A percentile compares a stretch with the other conserved stretches of the same genome.
These are phyloP conservation scores for Machaerirhynchus nigripectus DNA, from an alignment of 2,113 vertebrate genomes.

Conservation along the genomic window DNA sequence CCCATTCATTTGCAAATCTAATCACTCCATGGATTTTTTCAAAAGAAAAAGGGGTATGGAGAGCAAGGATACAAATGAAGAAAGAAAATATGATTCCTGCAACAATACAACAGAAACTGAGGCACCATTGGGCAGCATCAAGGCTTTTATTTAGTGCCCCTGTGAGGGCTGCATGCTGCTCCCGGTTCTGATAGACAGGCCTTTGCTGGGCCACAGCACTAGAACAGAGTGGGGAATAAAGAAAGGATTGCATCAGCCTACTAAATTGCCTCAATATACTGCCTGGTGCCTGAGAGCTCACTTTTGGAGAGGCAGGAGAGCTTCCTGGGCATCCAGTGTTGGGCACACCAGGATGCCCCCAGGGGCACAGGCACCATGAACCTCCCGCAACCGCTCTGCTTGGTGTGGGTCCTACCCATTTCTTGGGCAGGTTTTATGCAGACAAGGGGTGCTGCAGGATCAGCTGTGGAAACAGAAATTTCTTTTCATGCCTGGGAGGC, in stretches of 20 bases:
- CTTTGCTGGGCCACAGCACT: not conserved
- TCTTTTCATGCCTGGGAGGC: not conserved
- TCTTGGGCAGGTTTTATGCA: not conserved
- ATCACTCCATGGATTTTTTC: slow-evolving; percentile 58
- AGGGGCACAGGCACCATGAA: rapidly evolving
- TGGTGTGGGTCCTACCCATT: not conserved
- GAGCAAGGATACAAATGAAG: slow-evolving; percentile 55
- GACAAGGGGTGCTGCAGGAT: not conserved
- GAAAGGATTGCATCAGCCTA: not conserved
- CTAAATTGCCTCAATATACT: not conserved
- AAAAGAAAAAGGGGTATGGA: slow-evolving; percentile 39
- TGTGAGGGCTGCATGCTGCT: not conserved
- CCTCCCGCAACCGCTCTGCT: not conserved
- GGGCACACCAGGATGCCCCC: not conserved
- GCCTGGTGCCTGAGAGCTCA: not conserved
- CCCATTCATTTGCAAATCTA: slow-evolving; percentile 81
- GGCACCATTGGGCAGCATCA: not conserved
- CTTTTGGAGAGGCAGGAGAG: not conserved
- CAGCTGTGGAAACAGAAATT: not conserved
- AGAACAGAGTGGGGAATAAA: not conserved
- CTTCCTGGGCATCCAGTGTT: not conserved
- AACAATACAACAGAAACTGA: not conserved
- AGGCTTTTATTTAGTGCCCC: not conserved
- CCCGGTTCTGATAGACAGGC: not conserved
- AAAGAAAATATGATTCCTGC: not conserved